These are phyloP conservation scores for Pterostichus madidus DNA, from an alignment of 2,888 invertebrate species.

Conservation along the genomic window DNA sequence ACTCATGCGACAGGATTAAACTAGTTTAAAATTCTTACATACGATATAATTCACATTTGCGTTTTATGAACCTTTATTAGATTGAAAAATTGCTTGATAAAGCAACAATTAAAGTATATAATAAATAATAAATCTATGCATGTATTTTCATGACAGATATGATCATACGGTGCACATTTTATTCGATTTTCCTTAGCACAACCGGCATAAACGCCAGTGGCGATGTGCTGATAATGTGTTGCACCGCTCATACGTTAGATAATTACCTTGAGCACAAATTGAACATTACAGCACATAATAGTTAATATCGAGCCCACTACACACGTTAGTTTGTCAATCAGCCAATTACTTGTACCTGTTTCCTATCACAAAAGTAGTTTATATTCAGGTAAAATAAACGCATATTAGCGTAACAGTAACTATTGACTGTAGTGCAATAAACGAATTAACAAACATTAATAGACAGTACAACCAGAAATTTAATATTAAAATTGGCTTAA, in stretches of 20 bases:
- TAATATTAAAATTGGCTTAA: too few species aligned
- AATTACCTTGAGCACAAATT: constrained; percentile 43
- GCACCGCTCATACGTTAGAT: not conserved
- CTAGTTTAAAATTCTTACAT: not conserved
- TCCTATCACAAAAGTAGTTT: not conserved
- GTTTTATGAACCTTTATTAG: too few species aligned
- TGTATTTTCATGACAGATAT: too few species aligned
- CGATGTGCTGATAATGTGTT: constrained; percentile 27
- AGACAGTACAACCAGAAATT: too few species aligned
- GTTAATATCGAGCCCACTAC: not conserved
- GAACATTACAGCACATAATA: constrained; percentile 45
- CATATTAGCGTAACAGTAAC: too few species aligned
- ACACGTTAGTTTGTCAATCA: constrained; percentile 19
- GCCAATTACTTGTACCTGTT: constrained; percentile 6
- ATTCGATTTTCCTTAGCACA: constrained; percentile 18
- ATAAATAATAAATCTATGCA: too few species aligned
- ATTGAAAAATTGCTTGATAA: too few species aligned
- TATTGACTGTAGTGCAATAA: too few species aligned
- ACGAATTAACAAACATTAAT: too few species aligned
- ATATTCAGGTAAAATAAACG: too few species aligned
- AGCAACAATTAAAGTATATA: too few species aligned
- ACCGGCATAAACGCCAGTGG: constrained; percentile 11
- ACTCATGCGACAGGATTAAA: not conserved
- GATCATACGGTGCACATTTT: not conserved
- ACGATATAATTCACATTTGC: too few species aligned